Evolutionary conservation across 1,140 invertebrate species (phyloP).

Genomic region (Drosophila bocqueti): DNA sequence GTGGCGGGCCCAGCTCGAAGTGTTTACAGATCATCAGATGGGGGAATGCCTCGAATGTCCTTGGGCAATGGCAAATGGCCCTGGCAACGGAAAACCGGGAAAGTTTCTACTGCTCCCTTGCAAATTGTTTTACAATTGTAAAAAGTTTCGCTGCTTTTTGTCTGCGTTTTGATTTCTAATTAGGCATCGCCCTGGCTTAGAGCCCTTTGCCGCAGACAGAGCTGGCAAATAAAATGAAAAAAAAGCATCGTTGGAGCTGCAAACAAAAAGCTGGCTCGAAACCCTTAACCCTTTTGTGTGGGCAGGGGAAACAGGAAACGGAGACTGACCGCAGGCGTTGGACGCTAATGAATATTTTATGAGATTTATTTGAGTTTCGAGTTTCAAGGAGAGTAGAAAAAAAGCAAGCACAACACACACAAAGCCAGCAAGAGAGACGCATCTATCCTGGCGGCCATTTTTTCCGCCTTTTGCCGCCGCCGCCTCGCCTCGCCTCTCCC

Average conservation of each 20-base stretch:
- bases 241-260: constrained; percentile 19
- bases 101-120: constrained; percentile 45
- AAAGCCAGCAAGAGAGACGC: constrained; percentile 38
- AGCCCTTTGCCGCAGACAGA: constrained; percentile 13
- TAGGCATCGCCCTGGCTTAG: constrained; percentile 49
- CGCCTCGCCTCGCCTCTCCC: constrained; percentile 24
- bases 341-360: constrained; percentile 82
- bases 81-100: constrained; percentile 10
- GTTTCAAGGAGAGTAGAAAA: constrained; percentile 58
- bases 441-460: constrained; percentile 52
- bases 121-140: constrained; percentile 79
- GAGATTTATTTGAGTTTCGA: constrained; percentile 82
- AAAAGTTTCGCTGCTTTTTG: constrained; percentile 65
- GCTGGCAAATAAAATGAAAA: background rate
- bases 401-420: constrained; percentile 35
- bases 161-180: constrained; percentile 80
- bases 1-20: constrained; percentile 12
- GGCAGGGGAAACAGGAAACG: constrained; percentile 27
- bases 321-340: constrained; percentile 74
- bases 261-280: constrained; percentile 49
- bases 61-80: constrained; percentile 45
- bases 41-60: constrained; percentile 36
- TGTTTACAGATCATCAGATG: constrained; percentile 45
- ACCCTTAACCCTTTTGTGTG: constrained; percentile 76
- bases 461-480: constrained; percentile 25